Evolutionary conservation across 2,888 invertebrate species (phyloP).

Genomic region (Gymnoscelis rufifasciata): DNA sequence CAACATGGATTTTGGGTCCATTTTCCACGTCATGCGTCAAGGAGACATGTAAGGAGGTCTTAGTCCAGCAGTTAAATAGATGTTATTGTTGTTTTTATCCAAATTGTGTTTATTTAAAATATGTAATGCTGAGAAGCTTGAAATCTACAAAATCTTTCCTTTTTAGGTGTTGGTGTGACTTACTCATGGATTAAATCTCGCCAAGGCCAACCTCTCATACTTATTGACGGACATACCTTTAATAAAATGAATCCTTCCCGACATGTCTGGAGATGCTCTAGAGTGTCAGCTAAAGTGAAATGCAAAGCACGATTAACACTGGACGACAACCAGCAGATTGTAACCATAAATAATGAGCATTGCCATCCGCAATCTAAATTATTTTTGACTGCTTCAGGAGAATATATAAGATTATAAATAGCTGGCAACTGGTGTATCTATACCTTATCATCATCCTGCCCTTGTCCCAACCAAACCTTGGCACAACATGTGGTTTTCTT

Average conservation of each 20-base stretch:
- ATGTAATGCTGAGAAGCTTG: no score
- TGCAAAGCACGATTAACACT: constrained; percentile 7
- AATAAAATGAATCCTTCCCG: neutral
- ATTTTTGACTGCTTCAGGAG: constrained; percentile 2
- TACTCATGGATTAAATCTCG: neutral
- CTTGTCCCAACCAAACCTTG: no score
- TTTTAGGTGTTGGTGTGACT: neutral
- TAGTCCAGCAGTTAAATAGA: no score
- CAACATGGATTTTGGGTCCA: no score
- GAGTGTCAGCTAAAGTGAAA: neutral
- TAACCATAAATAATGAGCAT: constrained; percentile 4
- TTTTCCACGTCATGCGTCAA: no score
- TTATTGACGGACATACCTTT: constrained; percentile 17
- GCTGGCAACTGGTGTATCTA: no score
- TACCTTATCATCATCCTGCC: no score
- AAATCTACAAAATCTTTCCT: no score
- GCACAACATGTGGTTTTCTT: no score
- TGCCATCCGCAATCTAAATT: constrained; percentile 6
- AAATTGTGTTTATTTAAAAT: no score
- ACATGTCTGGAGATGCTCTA: constrained; percentile 14
- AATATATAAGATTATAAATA: neutral
- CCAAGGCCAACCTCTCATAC: constrained; percentile 26
- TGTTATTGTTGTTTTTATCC: no score
- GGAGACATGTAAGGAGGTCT: no score
- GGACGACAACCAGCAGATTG: constrained; percentile 1